Evolutionary conservation across 2,797 vertebrate genomes (phyloP), one percentile per base, ranked within the genome.

Genomic region (Allobates femoralis): DNA sequence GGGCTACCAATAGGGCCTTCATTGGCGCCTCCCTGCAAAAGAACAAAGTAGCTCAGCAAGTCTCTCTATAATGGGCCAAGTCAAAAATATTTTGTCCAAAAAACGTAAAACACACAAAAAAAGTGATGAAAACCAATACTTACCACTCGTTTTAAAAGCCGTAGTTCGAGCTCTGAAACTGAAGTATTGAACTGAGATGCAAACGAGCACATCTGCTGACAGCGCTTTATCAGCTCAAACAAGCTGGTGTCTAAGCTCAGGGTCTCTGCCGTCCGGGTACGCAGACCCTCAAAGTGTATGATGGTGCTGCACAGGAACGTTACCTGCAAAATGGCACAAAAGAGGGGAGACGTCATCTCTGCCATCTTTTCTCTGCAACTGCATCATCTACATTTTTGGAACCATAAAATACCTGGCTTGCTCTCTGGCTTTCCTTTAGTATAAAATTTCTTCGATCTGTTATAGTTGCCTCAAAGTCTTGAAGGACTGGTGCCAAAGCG

Each of bases 381-480:
- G 1, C 37, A 26, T 74, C 21, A 6, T 3, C 23, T 26, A 23
- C 8, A 0, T 6, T 46, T 6, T 46, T 46, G 21, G 23, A 3
- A 46, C 16, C 46, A 16, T 0, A n/a, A 3, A 16, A 46, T 93
- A 96, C 98, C 97, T 99, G 97, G 90, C 94, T 98, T 88, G 96
- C 95, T 90, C 96, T 96, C 91, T 99, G 98, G 92, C 95, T 97
- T 91, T 99, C 98, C 92, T 97, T 95, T 86, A 97, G 93, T 56
- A 99, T 96, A 90, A 97, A 95, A 80, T 96, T 95, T 28, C 98
- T 96, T 88, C 97, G 95, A 90, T 99, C 97, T 0, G 96, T 94
- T 91, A 99, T 98, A 67, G 98, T 98, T 91, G 97, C 94, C 93
- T 99, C 98, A 92, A 99, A 99, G 94, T 99, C 98, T 92, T 99